phyloP scores from a whole-genome alignment of 2,113 vertebrate genomes.

The Lepisosteus osseus region DNA sequence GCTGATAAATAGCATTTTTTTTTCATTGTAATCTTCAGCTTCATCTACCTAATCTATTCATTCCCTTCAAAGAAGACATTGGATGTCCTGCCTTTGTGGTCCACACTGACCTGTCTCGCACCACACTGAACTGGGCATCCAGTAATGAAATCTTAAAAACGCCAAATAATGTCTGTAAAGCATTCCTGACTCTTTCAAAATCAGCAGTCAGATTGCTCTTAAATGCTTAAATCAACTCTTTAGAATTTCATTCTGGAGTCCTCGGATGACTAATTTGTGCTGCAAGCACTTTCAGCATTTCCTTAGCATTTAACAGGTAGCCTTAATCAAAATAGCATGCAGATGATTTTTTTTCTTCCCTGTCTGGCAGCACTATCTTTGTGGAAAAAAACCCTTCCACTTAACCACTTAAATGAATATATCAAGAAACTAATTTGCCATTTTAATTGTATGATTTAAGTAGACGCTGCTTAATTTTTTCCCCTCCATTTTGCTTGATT shows the following conservation, averaged over 20 bases:
- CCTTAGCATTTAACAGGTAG: conserved; percentile 60
- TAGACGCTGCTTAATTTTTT: conserved; percentile 95
- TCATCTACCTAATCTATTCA: too few species aligned
- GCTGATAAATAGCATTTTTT: too few species aligned
- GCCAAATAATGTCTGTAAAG: conserved; percentile 62
- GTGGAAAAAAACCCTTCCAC: conserved; percentile 98
- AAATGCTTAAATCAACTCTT: conserved; percentile 75
- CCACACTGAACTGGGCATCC: conserved; percentile 44
- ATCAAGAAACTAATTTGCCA: conserved; percentile 99
- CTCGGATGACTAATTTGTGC: conserved; percentile 73
- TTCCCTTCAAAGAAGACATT: too few species aligned
- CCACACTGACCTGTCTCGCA: neutral
- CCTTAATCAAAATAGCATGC: conserved; percentile 75
- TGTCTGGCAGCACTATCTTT: conserved; percentile 75
- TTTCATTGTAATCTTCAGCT: too few species aligned
- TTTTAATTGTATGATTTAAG: conserved; percentile 98
- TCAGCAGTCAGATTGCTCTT: conserved; percentile 58
- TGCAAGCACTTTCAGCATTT: conserved; percentile 74
- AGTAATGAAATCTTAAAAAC: conserved; percentile 52
- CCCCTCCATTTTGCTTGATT: conserved; percentile 92
- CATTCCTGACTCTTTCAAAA: conserved; percentile 64
- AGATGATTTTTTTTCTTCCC: conserved; percentile 71
- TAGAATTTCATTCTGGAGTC: conserved; percentile 69
- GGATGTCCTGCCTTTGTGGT: too few species aligned
- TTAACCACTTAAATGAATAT: conserved; percentile 99